These are phyloP conservation scores for Apis dorsata DNA, from an alignment of 1,140 invertebrate genomes.

Conservation along the genomic window DNA sequence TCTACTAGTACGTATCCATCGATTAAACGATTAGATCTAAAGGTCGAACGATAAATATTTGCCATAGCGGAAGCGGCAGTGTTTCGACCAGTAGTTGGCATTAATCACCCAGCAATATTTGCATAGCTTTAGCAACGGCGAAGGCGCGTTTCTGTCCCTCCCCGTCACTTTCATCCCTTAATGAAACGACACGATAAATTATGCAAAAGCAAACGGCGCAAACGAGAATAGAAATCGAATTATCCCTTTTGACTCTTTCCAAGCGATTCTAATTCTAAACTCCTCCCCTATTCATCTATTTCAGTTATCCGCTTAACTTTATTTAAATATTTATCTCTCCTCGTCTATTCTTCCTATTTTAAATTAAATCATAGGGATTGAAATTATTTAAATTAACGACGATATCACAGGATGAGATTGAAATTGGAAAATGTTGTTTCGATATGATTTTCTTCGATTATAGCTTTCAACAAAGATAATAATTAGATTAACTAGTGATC, in stretches of 20 bases:
- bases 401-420: too few relatives aligned
- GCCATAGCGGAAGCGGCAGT: background rate
- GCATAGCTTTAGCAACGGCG: slow-evolving; percentile 13
- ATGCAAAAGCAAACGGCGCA: background rate
- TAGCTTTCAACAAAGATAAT: too few relatives aligned
- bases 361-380: too few relatives aligned
- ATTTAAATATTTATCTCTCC: background rate
- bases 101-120: slow-evolving; percentile 36
- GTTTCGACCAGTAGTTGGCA: slow-evolving; percentile 25
- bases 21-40: slow-evolving; percentile 40
- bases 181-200: slow-evolving; percentile 12
- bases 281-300: background rate
- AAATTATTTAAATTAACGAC: too few relatives aligned
- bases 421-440: too few relatives aligned
- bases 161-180: background rate
- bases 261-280: background rate
- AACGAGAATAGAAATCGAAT: background rate
- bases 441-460: too few relatives aligned
- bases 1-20: background rate
- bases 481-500: too few relatives aligned
- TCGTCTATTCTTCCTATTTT: background rate
- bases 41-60: slow-evolving; percentile 32
- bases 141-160: background rate
- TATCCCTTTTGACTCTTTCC: background rate
- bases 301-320: background rate